Conservation (phyloP, 1,140 invertebrate species). For the Pristionchus pacificus region DNA sequence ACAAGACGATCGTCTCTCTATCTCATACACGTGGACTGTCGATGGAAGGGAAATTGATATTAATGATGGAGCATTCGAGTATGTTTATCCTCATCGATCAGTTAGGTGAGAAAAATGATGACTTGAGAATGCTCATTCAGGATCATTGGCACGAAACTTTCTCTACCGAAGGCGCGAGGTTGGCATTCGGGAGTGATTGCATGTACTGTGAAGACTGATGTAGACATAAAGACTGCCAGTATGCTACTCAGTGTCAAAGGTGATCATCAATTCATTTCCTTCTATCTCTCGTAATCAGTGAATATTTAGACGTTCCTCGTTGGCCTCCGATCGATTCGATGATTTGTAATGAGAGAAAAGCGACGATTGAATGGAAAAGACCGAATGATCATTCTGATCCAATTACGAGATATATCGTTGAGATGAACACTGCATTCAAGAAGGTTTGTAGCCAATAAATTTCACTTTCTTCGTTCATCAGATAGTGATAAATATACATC, state of each 20-base stretch:
- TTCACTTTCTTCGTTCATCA: neutral
- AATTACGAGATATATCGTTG: constrained; percentile 82
- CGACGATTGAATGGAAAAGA: constrained; percentile 76
- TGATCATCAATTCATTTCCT: constrained; percentile 15
- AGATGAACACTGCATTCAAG: constrained; percentile 84
- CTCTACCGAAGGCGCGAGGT: constrained; percentile 86
- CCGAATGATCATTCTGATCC: constrained; percentile 88
- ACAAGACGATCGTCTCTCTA: constrained; percentile 72
- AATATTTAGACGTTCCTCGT: constrained; percentile 90
- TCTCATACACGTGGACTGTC: constrained; percentile 81
- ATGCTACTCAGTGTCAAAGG: constrained; percentile 59
- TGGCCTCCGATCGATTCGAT: constrained; percentile 70
- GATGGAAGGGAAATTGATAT: constrained; percentile 66
- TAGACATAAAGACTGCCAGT: constrained; percentile 76
- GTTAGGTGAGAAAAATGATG: constrained; percentile 60
- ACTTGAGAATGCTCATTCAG: constrained; percentile 67
- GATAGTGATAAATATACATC: constrained; percentile 60
- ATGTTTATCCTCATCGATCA: constrained; percentile 65
- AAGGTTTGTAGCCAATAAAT: constrained; percentile 4
- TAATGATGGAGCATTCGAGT: neutral
- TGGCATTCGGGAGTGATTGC: constrained; percentile 90
- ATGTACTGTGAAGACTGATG: constrained; percentile 82
- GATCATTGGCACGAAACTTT: constrained; percentile 61
- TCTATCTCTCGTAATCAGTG: too few relatives aligned
- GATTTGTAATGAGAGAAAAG: constrained; percentile 69